Evolutionary conservation across 2,888 invertebrate genomes (phyloP).

Genomic region (Trichogramma evanescens): DNA sequence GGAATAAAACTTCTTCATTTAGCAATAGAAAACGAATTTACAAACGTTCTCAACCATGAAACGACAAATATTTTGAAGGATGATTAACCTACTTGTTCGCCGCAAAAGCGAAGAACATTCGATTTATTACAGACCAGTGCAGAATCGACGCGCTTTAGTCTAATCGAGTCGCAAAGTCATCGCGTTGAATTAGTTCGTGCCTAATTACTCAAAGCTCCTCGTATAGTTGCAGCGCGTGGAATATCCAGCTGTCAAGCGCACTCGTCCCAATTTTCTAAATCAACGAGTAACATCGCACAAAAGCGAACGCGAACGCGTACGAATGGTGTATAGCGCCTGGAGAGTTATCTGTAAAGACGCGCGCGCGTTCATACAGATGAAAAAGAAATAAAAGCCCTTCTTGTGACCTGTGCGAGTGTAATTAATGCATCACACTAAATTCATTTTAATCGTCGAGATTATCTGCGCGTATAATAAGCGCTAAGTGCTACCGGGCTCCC

Average conservation of each 20-base stretch:
- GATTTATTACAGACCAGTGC: too few relatives aligned
- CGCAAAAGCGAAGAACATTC: too few relatives aligned
- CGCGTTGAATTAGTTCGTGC: too few relatives aligned
- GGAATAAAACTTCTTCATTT: too few relatives aligned
- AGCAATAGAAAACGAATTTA: too few relatives aligned
- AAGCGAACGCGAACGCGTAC: neutral
- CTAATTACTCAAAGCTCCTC: too few relatives aligned
- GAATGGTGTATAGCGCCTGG: neutral
- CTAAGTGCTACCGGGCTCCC: conserved; percentile 33
- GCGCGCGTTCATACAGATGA: neutral
- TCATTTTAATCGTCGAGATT: conserved; percentile 43
- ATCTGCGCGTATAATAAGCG: conserved; percentile 38
- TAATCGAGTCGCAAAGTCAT: too few relatives aligned
- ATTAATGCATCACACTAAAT: conserved; percentile 40
- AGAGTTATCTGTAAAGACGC: too few relatives aligned
- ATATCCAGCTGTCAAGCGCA: neutral
- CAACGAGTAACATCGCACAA: neutral
- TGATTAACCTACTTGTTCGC: too few relatives aligned
- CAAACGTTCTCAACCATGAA: too few relatives aligned
- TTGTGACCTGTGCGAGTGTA: conserved; percentile 26
- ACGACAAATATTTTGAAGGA: too few relatives aligned
- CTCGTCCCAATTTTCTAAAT: conserved; percentile 9
- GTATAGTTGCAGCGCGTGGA: neutral
- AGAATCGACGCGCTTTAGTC: too few relatives aligned
- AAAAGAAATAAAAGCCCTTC: conserved; percentile 25